Evolutionary conservation across 2,113 vertebrate genomes (phyloP).

Genomic region (Chrysemys picta): DNA sequence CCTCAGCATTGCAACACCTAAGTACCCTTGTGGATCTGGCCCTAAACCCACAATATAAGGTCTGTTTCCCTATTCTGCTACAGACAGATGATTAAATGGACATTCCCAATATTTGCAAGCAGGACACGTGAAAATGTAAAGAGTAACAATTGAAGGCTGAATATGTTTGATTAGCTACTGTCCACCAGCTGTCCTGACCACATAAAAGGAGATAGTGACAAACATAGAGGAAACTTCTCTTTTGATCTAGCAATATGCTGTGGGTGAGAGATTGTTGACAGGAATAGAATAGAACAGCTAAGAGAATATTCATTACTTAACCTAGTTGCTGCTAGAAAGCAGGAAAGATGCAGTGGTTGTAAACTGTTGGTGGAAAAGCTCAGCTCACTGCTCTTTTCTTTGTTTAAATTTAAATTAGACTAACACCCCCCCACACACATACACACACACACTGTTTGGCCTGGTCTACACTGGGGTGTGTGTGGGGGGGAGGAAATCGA

Average conservation of each 20-base stretch:
- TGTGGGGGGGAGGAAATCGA: too few species aligned
- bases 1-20: not conserved
- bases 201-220: not conserved
- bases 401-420: not conserved
- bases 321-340: not conserved
- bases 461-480: too few species aligned
- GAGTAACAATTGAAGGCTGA: not conserved
- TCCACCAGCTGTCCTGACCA: not conserved
- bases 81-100: not conserved
- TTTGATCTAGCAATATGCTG: not conserved
- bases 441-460: too few species aligned
- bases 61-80: not conserved
- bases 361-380: not conserved
- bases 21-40: not conserved
- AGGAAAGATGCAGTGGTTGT: not conserved
- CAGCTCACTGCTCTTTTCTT: not conserved
- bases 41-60: not conserved
- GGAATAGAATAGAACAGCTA: not conserved
- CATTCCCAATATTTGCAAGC: not conserved
- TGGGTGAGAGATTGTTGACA: not conserved
- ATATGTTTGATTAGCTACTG: not conserved
- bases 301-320: not conserved
- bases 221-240: not conserved
- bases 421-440: not conserved
- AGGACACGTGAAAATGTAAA: not conserved